Percentiles rank a stretch among this genome's conserved stretches.
phyloP scores from a whole-genome alignment of 2,113 vertebrate species.

The Podilymbus podiceps region DNA sequence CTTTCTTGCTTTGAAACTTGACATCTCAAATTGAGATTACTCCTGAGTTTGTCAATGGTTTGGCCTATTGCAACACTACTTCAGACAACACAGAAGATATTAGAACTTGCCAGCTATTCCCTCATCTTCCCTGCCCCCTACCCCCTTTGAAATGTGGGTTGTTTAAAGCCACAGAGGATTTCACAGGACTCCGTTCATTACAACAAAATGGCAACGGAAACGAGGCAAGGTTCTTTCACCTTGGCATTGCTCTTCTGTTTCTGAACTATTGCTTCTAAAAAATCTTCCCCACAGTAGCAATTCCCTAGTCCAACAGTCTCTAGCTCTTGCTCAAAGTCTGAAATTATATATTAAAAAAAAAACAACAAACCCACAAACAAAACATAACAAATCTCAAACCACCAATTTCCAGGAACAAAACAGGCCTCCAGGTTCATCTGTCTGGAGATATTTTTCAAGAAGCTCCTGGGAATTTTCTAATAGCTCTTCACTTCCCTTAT shows the following conservation, averaged over 20 bases:
- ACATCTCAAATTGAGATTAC: not conserved
- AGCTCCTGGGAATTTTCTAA: not conserved
- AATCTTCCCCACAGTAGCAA: not conserved
- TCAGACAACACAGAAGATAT: not conserved
- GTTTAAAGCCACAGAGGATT: not conserved
- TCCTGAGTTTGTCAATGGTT: not conserved
- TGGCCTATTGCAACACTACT: not conserved
- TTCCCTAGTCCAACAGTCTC: not conserved
- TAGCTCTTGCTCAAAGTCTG: not conserved
- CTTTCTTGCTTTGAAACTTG: not conserved
- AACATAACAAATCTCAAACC: no score
- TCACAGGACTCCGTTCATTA: not conserved
- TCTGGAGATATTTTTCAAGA: not conserved
- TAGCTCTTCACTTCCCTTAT: not conserved
- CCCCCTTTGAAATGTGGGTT: not conserved
- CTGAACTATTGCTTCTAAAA: not conserved
- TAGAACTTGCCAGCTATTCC: not conserved
- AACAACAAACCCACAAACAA: not conserved
- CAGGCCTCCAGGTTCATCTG: not conserved
- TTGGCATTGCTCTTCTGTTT: not conserved
- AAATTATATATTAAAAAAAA: not conserved
- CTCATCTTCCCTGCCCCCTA: not conserved
- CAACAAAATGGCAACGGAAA: not conserved
- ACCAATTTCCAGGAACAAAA: not conserved
- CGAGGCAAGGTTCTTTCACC: not conserved